Evolutionary conservation across 2,113 vertebrate genomes (phyloP), one percentile per base, ranked within the genome.

Genomic region (Ciconia boyciana): DNA sequence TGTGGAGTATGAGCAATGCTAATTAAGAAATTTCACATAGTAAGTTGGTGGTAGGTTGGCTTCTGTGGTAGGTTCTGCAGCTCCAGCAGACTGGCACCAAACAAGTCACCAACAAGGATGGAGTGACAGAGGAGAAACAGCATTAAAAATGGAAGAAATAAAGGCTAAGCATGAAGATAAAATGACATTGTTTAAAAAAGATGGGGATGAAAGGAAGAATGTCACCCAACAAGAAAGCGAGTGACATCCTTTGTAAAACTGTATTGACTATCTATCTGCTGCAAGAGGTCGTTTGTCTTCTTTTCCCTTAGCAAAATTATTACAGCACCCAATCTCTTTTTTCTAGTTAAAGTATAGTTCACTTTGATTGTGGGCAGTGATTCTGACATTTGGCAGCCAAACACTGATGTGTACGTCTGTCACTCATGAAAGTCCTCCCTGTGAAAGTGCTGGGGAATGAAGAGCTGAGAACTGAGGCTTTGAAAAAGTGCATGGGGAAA

Each of bases 291-390:
- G 14, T 89, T 90, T 95, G 25, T 87, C 69, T 79, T 83, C 43
- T 89, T 82, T 88, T 74, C 34, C 60, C n/a, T 52, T 82, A 68
- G 28, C 13, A 71, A 81, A 89, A 84, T 88, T 89, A 90, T 36
- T 91, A 46, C 36, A 80, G 31, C 32, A 74, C 49, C 22, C 36
- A 26, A 15, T 83, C 11, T 76, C 2, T 36, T 41, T 69, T 66
- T 46, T 46, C 28, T 70, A 8, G 26, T 34, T 65, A 29, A 82
- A 52, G 8, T 60, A 48, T 65, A 72, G 41, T 54, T 89, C 77
- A 69, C 48, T 89, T 79, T 36, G 39, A 32, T 25, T 72, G 41
- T 89, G 66, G 58, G 29, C 58, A 76, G 66, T 1, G 11, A 71
- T 79, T 84, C 78, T 93, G 93, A 77, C 26, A 46, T 87, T 75